Percentiles rank a stretch among this genome's conserved stretches.
Conservation (phyloP, 2,113 vertebrate species). For the Pachypanchax playfairii region DNA sequence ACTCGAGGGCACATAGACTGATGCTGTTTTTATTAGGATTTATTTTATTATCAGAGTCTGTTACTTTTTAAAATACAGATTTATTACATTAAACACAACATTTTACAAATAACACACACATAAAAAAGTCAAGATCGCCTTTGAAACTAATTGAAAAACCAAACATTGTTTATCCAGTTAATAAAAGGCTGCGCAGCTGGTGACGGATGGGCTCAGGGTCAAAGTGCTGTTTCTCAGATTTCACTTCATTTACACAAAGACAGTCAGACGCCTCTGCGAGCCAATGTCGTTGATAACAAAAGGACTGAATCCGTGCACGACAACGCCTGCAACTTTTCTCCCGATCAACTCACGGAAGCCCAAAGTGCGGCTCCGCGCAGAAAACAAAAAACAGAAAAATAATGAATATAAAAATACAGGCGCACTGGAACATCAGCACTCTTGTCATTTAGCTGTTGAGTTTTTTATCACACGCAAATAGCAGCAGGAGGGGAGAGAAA, state of each 20-base stretch:
- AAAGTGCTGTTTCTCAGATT: constrained; percentile 92
- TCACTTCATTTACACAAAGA: constrained; percentile 95
- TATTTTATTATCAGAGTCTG: neutral
- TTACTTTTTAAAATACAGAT: neutral
- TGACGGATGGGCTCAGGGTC: constrained; percentile 85
- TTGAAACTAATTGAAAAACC: constrained; percentile 35
- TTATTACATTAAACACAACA: too few species aligned
- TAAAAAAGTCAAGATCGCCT: neutral
- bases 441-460: constrained; percentile 50
- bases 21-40: too few species aligned
- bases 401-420: too few species aligned
- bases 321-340: constrained; percentile 75
- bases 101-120: neutral
- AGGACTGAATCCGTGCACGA: constrained; percentile 85
- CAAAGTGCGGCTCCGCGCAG: constrained; percentile 35
- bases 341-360: constrained; percentile 62
- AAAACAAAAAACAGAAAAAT: too few species aligned
- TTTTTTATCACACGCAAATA: constrained; percentile 64
- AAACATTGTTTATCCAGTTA: constrained; percentile 55
- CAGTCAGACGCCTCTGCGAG: constrained; percentile 95
- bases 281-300: constrained; percentile 95
- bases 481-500: constrained; percentile 44
- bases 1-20: neutral
- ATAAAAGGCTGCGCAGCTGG: constrained; percentile 49
- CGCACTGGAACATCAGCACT: too few species aligned